A percentile compares a stretch with the other conserved stretches of the same genome.
Conservation (phyloP, 1,140 invertebrate species). For the Drosophila insularis region DNA sequence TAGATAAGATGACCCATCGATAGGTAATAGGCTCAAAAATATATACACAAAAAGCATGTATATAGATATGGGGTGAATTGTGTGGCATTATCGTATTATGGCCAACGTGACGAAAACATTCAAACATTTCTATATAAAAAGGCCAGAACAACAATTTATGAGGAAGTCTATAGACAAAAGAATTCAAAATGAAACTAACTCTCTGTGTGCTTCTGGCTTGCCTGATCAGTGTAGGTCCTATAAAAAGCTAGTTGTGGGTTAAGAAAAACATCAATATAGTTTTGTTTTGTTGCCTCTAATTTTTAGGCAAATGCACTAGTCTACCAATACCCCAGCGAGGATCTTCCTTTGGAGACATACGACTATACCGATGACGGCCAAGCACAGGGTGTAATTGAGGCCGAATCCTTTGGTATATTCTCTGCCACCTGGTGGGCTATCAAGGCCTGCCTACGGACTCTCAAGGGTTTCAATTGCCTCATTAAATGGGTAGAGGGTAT, state of each 20-base stretch:
- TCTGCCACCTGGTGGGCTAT: slow-evolving; percentile 8
- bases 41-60: no score
- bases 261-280: neutral
- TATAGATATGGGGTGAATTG: no score
- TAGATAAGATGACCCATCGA: slow-evolving; percentile 3
- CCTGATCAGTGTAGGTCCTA: neutral
- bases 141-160: neutral
- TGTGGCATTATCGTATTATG: neutral
- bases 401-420: slow-evolving; percentile 13
- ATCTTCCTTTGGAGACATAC: slow-evolving; percentile 6
- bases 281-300: neutral
- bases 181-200: slow-evolving; percentile 5
- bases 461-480: slow-evolving; percentile 65
- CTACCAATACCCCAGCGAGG: slow-evolving; percentile 4
- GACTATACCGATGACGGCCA: slow-evolving; percentile 9
- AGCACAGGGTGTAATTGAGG: slow-evolving; percentile 13
- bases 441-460: slow-evolving; percentile 32
- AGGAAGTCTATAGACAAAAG: neutral
- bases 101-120: neutral
- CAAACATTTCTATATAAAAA: neutral
- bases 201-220: neutral
- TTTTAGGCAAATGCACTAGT: slow-evolving; percentile 47
- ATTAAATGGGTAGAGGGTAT: slow-evolving; percentile 62
- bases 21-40: neutral
- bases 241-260: neutral